These are phyloP conservation scores for Amphimallon solstitiale DNA, from an alignment of 2,888 invertebrate genomes.

Conservation along the genomic window DNA sequence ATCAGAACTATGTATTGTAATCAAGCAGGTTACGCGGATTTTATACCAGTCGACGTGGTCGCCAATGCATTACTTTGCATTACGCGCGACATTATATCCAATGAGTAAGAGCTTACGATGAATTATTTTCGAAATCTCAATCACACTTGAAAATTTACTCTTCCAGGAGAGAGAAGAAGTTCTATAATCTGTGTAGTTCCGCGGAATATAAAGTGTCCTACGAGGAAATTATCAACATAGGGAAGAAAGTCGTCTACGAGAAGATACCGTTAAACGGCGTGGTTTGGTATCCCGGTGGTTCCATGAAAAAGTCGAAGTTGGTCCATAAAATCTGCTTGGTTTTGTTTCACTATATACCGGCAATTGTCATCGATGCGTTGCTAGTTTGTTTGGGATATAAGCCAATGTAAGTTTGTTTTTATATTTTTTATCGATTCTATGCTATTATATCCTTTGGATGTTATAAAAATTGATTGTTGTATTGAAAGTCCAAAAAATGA, in stretches of 20 bases:
- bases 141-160: background rate
- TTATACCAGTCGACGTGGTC: constrained; percentile 82
- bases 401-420: constrained; percentile 77
- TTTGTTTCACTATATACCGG: constrained; percentile 92
- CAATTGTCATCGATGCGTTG: constrained; percentile 82
- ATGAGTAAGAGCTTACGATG: constrained; percentile 60
- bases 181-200: constrained; percentile 81
- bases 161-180: constrained; percentile 69
- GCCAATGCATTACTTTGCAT: constrained; percentile 71
- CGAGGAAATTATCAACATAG: constrained; percentile 87
- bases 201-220: constrained; percentile 85
- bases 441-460: background rate
- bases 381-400: constrained; percentile 85
- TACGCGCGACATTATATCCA: constrained; percentile 66
- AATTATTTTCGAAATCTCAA: background rate
- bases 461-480: background rate
- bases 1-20: constrained; percentile 90
- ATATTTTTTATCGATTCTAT: background rate
- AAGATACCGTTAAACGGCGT: constrained; percentile 89
- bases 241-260: constrained; percentile 78
- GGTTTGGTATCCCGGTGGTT: constrained; percentile 85
- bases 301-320: constrained; percentile 82
- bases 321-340: constrained; percentile 85
- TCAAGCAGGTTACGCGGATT: constrained; percentile 80
- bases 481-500: too few relatives aligned